These are phyloP conservation scores for Perodicticus potto DNA, from an alignment of 2,797 vertebrate genomes.

Conservation along the genomic window DNA sequence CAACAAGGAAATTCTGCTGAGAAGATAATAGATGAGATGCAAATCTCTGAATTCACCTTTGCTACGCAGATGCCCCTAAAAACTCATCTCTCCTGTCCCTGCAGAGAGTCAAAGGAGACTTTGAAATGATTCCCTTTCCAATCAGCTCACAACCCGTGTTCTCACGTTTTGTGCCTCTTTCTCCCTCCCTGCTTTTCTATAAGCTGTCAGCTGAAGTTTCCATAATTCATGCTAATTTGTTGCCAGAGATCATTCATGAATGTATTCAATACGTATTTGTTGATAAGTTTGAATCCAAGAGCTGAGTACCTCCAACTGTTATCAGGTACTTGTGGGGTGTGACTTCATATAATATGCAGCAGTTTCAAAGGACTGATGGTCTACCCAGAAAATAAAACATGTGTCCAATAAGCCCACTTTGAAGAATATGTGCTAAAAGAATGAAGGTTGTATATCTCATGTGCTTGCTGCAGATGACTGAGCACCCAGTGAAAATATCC, in stretches of 20 bases:
- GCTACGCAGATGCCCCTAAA: not conserved
- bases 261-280: not conserved
- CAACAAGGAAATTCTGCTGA: not conserved
- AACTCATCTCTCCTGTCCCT: not conserved
- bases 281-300: not conserved
- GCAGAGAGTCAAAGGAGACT: not conserved
- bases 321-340: not conserved
- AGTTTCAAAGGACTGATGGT: constrained; percentile 18
- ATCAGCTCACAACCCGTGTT: not conserved
- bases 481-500: not conserved
- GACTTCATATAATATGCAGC: not conserved
- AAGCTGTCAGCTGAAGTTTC: not conserved
- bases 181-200: not conserved
- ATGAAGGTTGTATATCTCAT: not conserved
- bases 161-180: not conserved
- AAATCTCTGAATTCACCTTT: not conserved
- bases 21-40: not conserved
- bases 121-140: not conserved
- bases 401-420: not conserved
- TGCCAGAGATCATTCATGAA: not conserved
- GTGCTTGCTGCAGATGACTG: not conserved
- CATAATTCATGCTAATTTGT: not conserved
- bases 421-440: constrained; percentile 17
- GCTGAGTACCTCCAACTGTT: not conserved
- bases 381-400: not conserved